Evolutionary conservation across 2,888 invertebrate species (phyloP).

Genomic region (Apamea epomidion): DNA sequence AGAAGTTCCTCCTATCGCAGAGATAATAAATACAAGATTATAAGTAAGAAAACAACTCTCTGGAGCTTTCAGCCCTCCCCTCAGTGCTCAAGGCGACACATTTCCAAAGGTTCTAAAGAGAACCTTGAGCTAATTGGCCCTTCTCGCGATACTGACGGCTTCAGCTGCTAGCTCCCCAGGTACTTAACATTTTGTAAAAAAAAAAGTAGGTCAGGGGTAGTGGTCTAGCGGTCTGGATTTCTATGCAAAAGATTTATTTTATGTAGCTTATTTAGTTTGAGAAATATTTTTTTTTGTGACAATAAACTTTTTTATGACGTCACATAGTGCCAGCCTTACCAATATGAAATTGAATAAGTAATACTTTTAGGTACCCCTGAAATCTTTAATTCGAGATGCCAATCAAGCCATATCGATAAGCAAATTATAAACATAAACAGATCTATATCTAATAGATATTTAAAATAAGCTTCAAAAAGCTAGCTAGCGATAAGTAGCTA

Average conservation of each 20-base stretch:
- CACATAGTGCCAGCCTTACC: too few relatives aligned
- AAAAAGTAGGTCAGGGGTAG: slow-evolving; percentile 41
- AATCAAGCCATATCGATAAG: background rate
- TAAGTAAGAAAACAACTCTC: background rate
- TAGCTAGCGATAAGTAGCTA: background rate
- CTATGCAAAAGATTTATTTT: background rate
- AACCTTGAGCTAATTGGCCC: slow-evolving; percentile 59
- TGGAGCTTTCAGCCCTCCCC: slow-evolving; percentile 13
- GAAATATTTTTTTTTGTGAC: background rate
- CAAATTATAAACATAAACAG: background rate
- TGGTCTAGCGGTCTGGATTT: background rate
- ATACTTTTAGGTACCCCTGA: background rate
- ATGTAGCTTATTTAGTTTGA: background rate
- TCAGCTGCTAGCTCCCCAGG: slow-evolving; percentile 10
- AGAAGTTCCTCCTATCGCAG: background rate
- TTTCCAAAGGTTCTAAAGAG: slow-evolving; percentile 23
- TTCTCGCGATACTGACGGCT: slow-evolving; percentile 19
- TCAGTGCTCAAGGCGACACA: slow-evolving; percentile 40
- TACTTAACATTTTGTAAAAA: slow-evolving; percentile 15
- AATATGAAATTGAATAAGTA: background rate
- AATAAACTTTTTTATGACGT: background rate
- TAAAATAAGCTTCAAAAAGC: background rate
- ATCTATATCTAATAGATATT: background rate
- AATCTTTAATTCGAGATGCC: background rate
- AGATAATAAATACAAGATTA: slow-evolving; percentile 4